Conservation (phyloP, 2,797 vertebrate genomes). For the Discoglossus pictus region DNA sequence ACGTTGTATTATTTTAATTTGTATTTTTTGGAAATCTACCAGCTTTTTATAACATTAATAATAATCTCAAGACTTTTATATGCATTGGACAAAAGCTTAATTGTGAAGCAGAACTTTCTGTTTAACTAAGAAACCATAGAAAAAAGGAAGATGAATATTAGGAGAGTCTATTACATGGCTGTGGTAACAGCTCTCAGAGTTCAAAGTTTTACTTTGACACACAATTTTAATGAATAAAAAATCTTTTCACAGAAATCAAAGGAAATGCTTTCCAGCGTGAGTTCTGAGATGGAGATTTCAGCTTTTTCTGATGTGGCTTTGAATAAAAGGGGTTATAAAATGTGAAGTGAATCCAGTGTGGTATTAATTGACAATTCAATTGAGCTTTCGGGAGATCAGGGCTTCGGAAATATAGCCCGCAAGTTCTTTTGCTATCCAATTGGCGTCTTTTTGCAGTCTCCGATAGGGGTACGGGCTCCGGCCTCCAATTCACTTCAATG, state of each 20-base stretch:
- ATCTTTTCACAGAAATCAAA: neutral
- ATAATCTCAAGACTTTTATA: slow-evolving; percentile 20
- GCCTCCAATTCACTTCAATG: no score
- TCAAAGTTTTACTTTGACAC: slow-evolving; percentile 14
- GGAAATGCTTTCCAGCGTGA: neutral
- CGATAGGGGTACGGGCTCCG: no score
- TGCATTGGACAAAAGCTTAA: slow-evolving; percentile 25
- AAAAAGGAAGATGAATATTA: slow-evolving; percentile 7
- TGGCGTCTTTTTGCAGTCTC: no score
- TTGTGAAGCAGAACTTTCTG: slow-evolving; percentile 22
- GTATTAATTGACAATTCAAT: no score
- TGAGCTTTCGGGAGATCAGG: no score
- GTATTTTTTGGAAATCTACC: slow-evolving; percentile 13
- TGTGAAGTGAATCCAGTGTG: slow-evolving; percentile 8
- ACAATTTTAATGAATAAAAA: neutral
- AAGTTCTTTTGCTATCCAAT: no score
- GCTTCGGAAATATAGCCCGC: no score
- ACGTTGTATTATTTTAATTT: slow-evolving; percentile 3
- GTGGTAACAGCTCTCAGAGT: slow-evolving; percentile 21
- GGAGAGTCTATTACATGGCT: slow-evolving; percentile 17
- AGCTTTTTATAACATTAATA: slow-evolving; percentile 28
- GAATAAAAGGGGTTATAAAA: neutral
- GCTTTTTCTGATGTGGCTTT: slow-evolving; percentile 5
- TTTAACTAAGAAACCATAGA: slow-evolving; percentile 32
- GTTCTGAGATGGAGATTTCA: neutral